Percentiles rank a stretch among this genome's conserved stretches.
Conservation (phyloP, 2,113 vertebrate species). For the Paradisaea rubra region DNA sequence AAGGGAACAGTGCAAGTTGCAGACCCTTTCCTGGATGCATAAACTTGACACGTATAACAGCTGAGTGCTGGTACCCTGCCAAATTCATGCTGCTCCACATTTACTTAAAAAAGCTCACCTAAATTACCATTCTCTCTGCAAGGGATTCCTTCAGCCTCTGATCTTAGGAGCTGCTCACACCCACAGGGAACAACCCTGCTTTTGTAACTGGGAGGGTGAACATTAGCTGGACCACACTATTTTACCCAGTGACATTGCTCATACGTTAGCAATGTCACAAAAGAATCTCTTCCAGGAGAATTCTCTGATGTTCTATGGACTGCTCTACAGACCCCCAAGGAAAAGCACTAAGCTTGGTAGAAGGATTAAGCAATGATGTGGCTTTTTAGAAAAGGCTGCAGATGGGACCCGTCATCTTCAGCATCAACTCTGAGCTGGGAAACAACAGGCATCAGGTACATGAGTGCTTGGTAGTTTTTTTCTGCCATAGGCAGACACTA, state of each 20-base stretch:
- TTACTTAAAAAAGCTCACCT: neutral
- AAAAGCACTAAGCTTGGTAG: accelerated
- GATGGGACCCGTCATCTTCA: neutral
- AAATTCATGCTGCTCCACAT: neutral
- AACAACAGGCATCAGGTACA: neutral
- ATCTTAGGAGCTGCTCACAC: neutral
- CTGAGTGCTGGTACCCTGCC: neutral
- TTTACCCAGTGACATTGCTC: neutral
- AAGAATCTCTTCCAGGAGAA: neutral
- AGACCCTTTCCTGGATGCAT: neutral
- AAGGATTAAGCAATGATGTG: neutral
- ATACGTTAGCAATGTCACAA: neutral
- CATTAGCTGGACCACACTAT: neutral
- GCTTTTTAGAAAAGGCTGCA: neutral
- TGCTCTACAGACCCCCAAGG: neutral
- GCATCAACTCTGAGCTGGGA: neutral
- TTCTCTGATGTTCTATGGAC: neutral
- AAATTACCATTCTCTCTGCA: neutral
- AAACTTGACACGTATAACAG: accelerated
- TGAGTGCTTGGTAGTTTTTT: neutral
- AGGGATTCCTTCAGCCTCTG: neutral
- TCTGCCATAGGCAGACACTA: neutral
- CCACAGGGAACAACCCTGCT: neutral
- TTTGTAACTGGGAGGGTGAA: neutral
- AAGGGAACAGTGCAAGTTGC: neutral